phyloP scores from a whole-genome alignment of 2,888 invertebrate genomes.

The Ptychoptera contaminata region DNA sequence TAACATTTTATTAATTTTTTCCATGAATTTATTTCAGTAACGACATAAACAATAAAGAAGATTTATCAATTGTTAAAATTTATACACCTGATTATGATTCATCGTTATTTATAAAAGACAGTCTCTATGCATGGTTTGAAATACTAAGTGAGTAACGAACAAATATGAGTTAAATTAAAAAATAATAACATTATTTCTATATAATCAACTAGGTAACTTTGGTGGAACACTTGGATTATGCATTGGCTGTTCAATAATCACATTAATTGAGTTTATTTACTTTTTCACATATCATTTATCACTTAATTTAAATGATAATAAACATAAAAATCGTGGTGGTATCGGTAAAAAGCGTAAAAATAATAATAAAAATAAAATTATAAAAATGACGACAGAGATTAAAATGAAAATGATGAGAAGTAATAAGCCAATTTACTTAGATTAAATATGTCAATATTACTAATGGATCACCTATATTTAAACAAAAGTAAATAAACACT shows the following conservation, averaged over 20 bases:
- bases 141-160: conserved; percentile 34
- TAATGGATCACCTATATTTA: too few species aligned
- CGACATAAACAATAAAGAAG: conserved; percentile 4
- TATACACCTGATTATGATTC: conserved; percentile 19
- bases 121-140: conserved; percentile 40
- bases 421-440: too few species aligned
- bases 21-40: not conserved
- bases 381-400: too few species aligned
- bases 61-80: conserved; percentile 9
- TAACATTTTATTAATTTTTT: not conserved
- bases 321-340: not conserved
- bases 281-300: conserved; percentile 20
- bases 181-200: not conserved
- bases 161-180: not conserved
- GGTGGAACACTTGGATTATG: conserved; percentile 40
- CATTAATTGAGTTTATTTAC: conserved; percentile 37
- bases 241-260: conserved; percentile 39
- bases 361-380: too few species aligned
- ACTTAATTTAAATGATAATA: not conserved
- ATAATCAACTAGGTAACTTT: conserved; percentile 34
- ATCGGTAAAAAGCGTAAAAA: too few species aligned
- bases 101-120: conserved; percentile 35
- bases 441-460: too few species aligned
- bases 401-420: too few species aligned
- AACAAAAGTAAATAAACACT: too few species aligned